Base-by-base conservation (phyloP, 2,888 invertebrate species). In the Ametastegia equiseti region DNA sequence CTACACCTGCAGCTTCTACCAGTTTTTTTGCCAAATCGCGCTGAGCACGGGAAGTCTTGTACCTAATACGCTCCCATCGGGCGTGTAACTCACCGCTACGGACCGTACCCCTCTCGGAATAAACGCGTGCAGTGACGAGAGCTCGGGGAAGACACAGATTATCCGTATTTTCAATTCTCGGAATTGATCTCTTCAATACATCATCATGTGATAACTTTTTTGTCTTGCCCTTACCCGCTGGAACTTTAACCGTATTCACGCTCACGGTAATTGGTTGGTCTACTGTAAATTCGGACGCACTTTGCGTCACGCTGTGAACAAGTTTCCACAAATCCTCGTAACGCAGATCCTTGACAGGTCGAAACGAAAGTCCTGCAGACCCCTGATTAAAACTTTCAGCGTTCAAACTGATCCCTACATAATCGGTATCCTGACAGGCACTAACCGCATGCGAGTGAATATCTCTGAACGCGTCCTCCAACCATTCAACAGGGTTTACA, bases 121-220 rank as follows among this genome's bases (percentile, higher is more conserved):
- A 63, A 4, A 45, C 81, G 2, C 13, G 36, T 6, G 77, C 69
- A 1, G 77, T 13, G 1, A 83, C 81, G 2, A 81, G 42, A 0
- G 83, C 67, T 1, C 83, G 54, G 7, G 82, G 81, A 6, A 80
- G 39, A 80, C 81, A 83, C 9, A 83, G 19, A 75, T 77, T 81
- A 54, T 83, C 83, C 0, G 9, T 65, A 30, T 83, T 81, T 5
- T 3, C 3, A 1, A 83, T 77, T 4, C 11, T 57, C 19, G 81
- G 11, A 30, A 81, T 57, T 0, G 83, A 81, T 27, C 54, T 65
- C 54, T 80, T 80, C 1, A 11, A 11, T 13, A 81, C 19, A 23
- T 23, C 75, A 19, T 63, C 47, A 57, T 11, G 45, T 47, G 11
- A 80, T 9, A 4, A n/a, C n/a, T 47, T 7, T 57, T 15, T 71